Conservation (phyloP, 2,113 vertebrate genomes). For the Electrona antarctica region DNA sequence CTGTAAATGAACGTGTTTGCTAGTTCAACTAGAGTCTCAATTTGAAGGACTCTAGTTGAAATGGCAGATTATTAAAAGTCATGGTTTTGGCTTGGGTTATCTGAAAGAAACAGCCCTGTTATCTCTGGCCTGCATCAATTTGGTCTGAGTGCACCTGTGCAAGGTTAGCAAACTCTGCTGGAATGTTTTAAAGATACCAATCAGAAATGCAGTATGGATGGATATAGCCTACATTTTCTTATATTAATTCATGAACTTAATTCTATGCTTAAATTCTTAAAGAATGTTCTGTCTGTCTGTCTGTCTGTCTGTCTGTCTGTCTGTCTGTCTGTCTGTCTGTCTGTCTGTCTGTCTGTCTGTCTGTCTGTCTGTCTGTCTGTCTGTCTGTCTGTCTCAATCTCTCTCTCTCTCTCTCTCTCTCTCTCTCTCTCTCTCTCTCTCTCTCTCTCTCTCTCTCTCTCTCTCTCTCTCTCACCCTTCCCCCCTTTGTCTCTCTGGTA, state of each 20-base stretch:
- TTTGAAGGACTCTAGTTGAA: slow-evolving; percentile 19
- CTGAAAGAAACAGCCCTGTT: slow-evolving; percentile 19
- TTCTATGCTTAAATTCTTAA: neutral
- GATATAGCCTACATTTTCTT: slow-evolving; percentile 1
- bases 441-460: slow-evolving; percentile 1
- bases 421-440: slow-evolving; percentile 1
- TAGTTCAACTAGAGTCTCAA: neutral
- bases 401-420: no score
- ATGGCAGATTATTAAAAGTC: slow-evolving; percentile 1
- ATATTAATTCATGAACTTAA: neutral
- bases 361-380: neutral
- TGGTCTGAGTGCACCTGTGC: slow-evolving; percentile 41
- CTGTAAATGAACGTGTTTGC: neutral
- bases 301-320: no score
- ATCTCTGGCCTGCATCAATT: slow-evolving; percentile 46
- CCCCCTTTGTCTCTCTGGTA: slow-evolving; percentile 53
- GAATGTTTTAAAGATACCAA: slow-evolving; percentile 30
- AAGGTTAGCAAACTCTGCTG: slow-evolving; percentile 26
- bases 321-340: no score
- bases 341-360: no score
- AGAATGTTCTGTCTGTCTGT: no score
- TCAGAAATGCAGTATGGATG: slow-evolving; percentile 1
- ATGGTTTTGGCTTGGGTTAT: slow-evolving; percentile 18
- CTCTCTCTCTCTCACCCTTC: slow-evolving; percentile 30
- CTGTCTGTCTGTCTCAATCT: neutral